Conservation (phyloP, 2,888 invertebrate genomes). For the Eutolmus rufibarbis region DNA sequence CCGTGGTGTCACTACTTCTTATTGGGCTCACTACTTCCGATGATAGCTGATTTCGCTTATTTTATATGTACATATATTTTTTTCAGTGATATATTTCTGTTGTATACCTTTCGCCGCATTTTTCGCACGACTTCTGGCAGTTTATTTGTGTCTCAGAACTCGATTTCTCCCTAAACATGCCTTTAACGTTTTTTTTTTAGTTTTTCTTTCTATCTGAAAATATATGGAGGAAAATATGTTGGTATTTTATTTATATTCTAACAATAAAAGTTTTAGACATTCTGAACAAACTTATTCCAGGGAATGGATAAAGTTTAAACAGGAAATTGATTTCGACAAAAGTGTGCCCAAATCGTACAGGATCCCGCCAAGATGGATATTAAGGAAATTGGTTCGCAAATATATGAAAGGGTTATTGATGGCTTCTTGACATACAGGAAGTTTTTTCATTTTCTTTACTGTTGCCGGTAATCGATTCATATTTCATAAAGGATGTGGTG, state of each 20-base stretch:
- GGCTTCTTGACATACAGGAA: not conserved
- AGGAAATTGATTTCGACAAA: not conserved
- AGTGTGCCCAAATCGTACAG: not conserved
- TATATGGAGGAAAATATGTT: constrained; percentile 26
- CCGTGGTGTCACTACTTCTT: not conserved
- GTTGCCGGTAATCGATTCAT: not conserved
- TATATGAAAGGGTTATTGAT: not conserved
- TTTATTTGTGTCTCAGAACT: constrained; percentile 51
- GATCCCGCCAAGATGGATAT: not conserved
- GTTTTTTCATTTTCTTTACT: not conserved
- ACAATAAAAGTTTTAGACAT: not conserved
- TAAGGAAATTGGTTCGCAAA: not conserved
- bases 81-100: not conserved
- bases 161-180: constrained; percentile 51
- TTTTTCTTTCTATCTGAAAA: constrained; percentile 12
- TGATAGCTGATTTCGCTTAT: not conserved
- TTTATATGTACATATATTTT: not conserved
- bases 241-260: not conserved
- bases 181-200: not conserved
- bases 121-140: constrained; percentile 49
- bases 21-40: not conserved
- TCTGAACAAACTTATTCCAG: not conserved
- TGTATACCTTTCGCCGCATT: constrained; percentile 49
- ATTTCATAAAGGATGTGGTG: not conserved
- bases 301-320: not conserved